Evolutionary conservation across 2,888 invertebrate species (phyloP), one percentile per base, ranked within the genome.

Genomic region (Parnassius orleans): DNA sequence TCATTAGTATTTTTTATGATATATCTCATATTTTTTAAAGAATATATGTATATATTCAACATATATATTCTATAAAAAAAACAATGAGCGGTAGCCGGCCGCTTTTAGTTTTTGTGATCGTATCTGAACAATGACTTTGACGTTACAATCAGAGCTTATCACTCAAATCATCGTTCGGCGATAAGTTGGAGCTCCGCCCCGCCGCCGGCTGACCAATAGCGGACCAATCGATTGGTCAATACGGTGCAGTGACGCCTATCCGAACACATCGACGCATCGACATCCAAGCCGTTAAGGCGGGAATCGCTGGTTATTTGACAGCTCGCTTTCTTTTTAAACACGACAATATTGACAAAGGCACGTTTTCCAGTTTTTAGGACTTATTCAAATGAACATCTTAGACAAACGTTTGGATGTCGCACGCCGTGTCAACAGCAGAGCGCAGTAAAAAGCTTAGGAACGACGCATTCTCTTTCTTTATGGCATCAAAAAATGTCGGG

Each of bases 201-300:
- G 74, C 70, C 66, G 63, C 69, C 71, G 68, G 68, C 79, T 83
- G 89, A 83, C 90, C 90, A 87, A 89, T 90, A 80, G 77, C 83
- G 75, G 60, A 74, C 74, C 83, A 76, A 90, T 90, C 83, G 85
- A 87, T 87, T 76, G 85, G 84, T 84, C 87, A 84, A 79, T 77
- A 78, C 79, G 66, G 65, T 69, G 66, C 69, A 64, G 73, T 65
- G 70, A 76, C 81, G 83, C 81, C 80, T 78, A 72, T 71, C 73
- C 69, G 68, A 72, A 68, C 72, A 67, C 68, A 66, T 61, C 63
- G 66, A 64, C 53, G 65, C 63, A 58, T 58, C 43, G 62, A 53
- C 57, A 57, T 11, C 52, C 43, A 10, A 14, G 44, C 60, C 61
- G 64, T 57, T 66, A 65, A 68, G 71, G 68, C 65, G 61, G 67